phyloP scores from a whole-genome alignment of 2,888 invertebrate genomes.

The Drosophila infuscata region DNA sequence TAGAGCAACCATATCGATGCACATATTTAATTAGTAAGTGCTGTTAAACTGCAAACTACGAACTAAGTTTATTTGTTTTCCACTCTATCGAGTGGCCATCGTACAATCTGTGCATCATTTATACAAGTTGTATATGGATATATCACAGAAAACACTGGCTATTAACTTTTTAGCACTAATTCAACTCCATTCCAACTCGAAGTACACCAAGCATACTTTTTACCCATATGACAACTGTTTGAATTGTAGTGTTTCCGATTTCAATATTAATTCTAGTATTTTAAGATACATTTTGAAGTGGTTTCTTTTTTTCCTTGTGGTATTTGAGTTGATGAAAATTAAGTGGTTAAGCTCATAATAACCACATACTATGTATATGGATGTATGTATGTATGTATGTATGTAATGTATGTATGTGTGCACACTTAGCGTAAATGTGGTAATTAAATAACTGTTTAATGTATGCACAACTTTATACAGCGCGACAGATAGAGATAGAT shows the following conservation, averaged over 20 bases:
- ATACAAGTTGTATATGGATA: slow-evolving; percentile 39
- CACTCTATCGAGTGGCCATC: neutral
- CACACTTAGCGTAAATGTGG: slow-evolving; percentile 26
- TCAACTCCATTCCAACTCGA: slow-evolving; percentile 4
- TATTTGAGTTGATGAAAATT: slow-evolving; percentile 3
- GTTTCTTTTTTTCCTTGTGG: neutral
- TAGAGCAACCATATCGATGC: slow-evolving; percentile 10
- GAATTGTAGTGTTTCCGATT: slow-evolving; percentile 33
- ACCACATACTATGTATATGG: slow-evolving; percentile 6
- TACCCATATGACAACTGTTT: slow-evolving; percentile 34
- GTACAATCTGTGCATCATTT: slow-evolving; percentile 17
- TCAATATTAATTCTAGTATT: slow-evolving; percentile 7
- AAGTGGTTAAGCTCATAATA: slow-evolving; percentile 9
- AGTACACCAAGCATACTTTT: slow-evolving; percentile 22
- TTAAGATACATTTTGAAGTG: slow-evolving; percentile 6
- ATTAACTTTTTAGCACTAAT: slow-evolving; percentile 24
- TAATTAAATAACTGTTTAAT: slow-evolving; percentile 43
- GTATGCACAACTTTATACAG: slow-evolving; percentile 42
- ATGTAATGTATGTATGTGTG: slow-evolving; percentile 9
- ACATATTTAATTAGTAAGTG: slow-evolving; percentile 8
- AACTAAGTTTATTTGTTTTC: neutral
- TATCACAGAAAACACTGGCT: slow-evolving; percentile 66
- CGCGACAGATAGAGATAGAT: neutral
- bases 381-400: slow-evolving; percentile 5
- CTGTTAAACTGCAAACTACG: slow-evolving; percentile 8